phyloP scores from a whole-genome alignment of 2,888 invertebrate species.

The Andricus quercusramuli region DNA sequence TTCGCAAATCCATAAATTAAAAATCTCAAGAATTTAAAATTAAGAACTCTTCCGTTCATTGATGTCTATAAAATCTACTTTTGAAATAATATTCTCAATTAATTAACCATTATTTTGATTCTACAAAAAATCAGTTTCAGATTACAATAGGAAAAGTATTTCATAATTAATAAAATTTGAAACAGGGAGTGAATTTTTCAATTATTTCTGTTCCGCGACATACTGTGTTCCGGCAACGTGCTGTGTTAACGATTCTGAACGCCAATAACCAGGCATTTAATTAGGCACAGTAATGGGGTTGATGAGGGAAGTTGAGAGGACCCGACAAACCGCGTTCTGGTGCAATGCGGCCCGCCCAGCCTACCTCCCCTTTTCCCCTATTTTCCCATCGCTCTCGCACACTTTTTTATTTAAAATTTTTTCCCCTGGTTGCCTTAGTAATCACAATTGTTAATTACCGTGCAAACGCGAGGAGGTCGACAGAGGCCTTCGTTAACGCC shows the following conservation, averaged over 20 bases:
- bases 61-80: no score
- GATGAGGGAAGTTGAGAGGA: slow-evolving; percentile 50
- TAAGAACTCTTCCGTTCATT: no score
- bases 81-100: no score
- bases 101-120: neutral
- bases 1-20: no score
- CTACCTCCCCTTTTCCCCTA: neutral
- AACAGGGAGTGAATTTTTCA: neutral
- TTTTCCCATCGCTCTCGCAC: neutral
- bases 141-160: neutral
- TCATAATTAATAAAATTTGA: no score
- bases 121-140: neutral
- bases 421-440: slow-evolving; percentile 22
- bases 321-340: slow-evolving; percentile 48
- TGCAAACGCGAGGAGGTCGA: slow-evolving; percentile 2
- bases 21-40: no score
- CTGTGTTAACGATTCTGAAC: slow-evolving; percentile 41
- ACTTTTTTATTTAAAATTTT: neutral
- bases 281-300: slow-evolving; percentile 56
- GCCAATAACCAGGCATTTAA: slow-evolving; percentile 65
- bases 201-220: slow-evolving; percentile 45
- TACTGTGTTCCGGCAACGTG: slow-evolving; percentile 43
- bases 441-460: slow-evolving; percentile 39
- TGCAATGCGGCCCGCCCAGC: slow-evolving; percentile 43
- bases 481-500: neutral